These are phyloP conservation scores for Osmoderma eremita DNA, from an alignment of 2,888 invertebrate species.

Conservation along the genomic window DNA sequence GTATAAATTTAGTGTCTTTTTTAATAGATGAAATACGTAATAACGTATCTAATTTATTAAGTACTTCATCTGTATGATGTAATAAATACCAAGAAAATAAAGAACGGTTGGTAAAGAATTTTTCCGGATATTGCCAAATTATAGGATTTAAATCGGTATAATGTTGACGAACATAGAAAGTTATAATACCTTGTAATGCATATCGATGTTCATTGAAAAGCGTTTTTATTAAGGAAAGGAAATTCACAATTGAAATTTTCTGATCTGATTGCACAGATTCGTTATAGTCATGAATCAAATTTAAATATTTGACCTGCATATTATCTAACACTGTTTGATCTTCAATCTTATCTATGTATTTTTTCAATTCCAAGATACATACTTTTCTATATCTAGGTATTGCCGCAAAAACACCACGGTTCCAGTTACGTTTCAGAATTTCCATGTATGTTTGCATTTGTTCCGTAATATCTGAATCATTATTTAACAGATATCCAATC, in stretches of 20 bases:
- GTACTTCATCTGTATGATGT: slow-evolving; percentile 15
- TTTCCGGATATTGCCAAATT: slow-evolving; percentile 1
- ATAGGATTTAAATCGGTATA: slow-evolving; percentile 8
- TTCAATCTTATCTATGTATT: slow-evolving; percentile 10
- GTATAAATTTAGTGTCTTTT: not conserved
- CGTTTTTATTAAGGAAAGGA: not conserved
- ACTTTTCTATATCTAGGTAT: slow-evolving; percentile 4
- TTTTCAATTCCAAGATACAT: slow-evolving; percentile 10
- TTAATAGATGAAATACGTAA: not conserved
- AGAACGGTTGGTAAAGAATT: not conserved
- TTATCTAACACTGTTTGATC: not conserved
- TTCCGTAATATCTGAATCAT: slow-evolving; percentile 17
- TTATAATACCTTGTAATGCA: not conserved
- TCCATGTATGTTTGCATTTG: slow-evolving; percentile 5
- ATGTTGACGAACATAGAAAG: not conserved
- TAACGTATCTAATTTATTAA: slow-evolving; percentile 7
- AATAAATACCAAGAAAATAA: slow-evolving; percentile 19
- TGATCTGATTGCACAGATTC: not conserved
- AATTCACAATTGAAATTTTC: not conserved
- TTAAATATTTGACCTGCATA: not conserved
- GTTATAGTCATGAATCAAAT: slow-evolving; percentile 5
- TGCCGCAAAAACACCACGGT: not conserved
- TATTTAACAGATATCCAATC: slow-evolving; percentile 9
- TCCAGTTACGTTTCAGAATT: not conserved
- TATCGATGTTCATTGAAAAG: not conserved